These are phyloP conservation scores for Ammodytes dubius DNA, from an alignment of 2,113 vertebrate genomes.

Conservation along the genomic window DNA sequence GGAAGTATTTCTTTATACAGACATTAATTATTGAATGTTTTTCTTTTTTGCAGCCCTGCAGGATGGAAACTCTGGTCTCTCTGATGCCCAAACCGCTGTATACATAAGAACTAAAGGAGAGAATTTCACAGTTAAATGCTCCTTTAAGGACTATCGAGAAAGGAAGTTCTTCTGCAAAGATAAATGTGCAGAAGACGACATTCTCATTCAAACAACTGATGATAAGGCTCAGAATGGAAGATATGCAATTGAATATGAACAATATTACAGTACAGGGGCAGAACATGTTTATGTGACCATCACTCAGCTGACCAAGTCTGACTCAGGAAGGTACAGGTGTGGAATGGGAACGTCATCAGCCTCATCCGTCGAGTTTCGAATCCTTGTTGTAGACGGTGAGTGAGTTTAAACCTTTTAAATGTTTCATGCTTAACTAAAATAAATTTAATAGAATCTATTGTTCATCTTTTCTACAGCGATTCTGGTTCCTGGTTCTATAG, in stretches of 20 bases:
- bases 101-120: background rate
- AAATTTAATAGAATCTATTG: too few relatives aligned
- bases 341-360: background rate
- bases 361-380: background rate
- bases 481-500: too few relatives aligned
- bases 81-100: background rate
- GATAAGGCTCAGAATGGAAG: background rate
- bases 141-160: background rate
- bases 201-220: too few relatives aligned
- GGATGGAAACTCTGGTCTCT: background rate
- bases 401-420: too few relatives aligned
- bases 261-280: too few relatives aligned
- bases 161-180: background rate
- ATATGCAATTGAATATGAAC: background rate
- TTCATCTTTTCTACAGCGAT: too few relatives aligned
- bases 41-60: background rate
- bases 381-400: constrained; percentile 11
- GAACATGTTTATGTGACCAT: background rate
- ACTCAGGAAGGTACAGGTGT: constrained; percentile 19
- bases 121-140: background rate
- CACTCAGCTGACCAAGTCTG: background rate
- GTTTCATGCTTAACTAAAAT: too few relatives aligned
- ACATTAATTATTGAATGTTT: background rate
- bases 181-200: background rate
- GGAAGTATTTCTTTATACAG: background rate